phyloP scores from a whole-genome alignment of 1,140 invertebrate species.

The Phortica variegata region DNA sequence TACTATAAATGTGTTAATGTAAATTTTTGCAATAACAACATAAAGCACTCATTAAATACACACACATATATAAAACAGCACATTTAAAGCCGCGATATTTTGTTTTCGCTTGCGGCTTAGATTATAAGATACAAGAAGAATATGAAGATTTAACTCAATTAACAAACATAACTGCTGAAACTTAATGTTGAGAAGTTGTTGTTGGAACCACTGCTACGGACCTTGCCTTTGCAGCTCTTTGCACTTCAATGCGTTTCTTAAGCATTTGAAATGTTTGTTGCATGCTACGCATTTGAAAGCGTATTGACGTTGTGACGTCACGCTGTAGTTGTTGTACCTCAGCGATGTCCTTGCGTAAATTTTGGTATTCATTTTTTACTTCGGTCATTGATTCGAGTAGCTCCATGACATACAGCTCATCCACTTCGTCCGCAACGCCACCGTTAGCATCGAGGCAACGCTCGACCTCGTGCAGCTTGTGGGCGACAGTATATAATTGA shows the following conservation, averaged over 20 bases:
- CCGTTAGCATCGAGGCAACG: conserved; percentile 42
- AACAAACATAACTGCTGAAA: no score
- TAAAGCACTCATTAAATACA: conserved; percentile 30
- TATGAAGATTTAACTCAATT: not conserved
- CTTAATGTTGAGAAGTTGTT: conserved; percentile 4
- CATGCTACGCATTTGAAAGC: conserved; percentile 52
- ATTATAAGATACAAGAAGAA: not conserved
- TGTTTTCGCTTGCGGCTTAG: not conserved
- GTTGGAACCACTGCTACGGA: conserved; percentile 17
- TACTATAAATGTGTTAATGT: conserved; percentile 7
- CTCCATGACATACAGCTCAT: conserved; percentile 60
- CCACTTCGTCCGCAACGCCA: conserved; percentile 43
- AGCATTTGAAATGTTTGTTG: conserved; percentile 51
- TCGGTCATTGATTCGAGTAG: conserved; percentile 62
- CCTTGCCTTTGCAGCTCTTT: conserved; percentile 20
- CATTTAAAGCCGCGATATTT: no score
- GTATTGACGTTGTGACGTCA: conserved; percentile 61
- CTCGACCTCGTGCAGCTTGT: conserved; percentile 51
- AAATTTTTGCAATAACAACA: conserved; percentile 32
- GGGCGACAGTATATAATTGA: conserved; percentile 51
- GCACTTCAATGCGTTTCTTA: conserved; percentile 45
- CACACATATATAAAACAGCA: not conserved
- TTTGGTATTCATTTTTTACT: conserved; percentile 63
- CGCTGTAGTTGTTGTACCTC: conserved; percentile 64
- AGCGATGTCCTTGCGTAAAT: conserved; percentile 61